These are phyloP conservation scores for Platynereis dumerilii DNA, from an alignment of 2,888 invertebrate genomes.

Conservation along the genomic window DNA sequence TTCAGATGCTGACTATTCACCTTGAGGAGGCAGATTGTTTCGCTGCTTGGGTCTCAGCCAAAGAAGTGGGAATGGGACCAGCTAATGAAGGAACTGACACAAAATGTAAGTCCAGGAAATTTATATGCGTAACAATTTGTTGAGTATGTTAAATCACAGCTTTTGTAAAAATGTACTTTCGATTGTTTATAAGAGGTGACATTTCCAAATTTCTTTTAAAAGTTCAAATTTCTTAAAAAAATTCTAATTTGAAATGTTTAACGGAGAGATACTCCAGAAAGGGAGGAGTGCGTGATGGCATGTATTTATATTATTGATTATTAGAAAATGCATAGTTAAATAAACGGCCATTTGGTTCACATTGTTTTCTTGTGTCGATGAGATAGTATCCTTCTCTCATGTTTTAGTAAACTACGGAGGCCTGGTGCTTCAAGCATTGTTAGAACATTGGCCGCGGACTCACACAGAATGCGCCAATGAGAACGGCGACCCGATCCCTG, in stretches of 20 bases:
- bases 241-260: too few relatives aligned
- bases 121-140: too few relatives aligned
- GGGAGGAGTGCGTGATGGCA: too few relatives aligned
- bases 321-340: too few relatives aligned
- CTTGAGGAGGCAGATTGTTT: slow-evolving; percentile 98
- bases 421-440: slow-evolving; percentile 87
- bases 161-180: too few relatives aligned
- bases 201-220: neutral
- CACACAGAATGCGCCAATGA: slow-evolving; percentile 50
- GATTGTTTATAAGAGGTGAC: too few relatives aligned
- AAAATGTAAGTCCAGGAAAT: slow-evolving; percentile 72
- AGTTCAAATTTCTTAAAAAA: too few relatives aligned
- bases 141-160: too few relatives aligned
- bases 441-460: slow-evolving; percentile 84
- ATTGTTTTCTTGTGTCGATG: too few relatives aligned
- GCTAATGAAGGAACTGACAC: slow-evolving; percentile 73
- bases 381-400: slow-evolving; percentile 21
- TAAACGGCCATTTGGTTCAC: too few relatives aligned
- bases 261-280: too few relatives aligned
- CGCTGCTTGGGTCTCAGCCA: slow-evolving; percentile 97
- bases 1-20: slow-evolving; percentile 93
- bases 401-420: slow-evolving; percentile 89
- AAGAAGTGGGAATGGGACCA: slow-evolving; percentile 86
- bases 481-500: slow-evolving; percentile 38
- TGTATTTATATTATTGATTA: too few relatives aligned